Conservation (phyloP, 2,797 vertebrate species). For the Phylloscopus collybita region DNA sequence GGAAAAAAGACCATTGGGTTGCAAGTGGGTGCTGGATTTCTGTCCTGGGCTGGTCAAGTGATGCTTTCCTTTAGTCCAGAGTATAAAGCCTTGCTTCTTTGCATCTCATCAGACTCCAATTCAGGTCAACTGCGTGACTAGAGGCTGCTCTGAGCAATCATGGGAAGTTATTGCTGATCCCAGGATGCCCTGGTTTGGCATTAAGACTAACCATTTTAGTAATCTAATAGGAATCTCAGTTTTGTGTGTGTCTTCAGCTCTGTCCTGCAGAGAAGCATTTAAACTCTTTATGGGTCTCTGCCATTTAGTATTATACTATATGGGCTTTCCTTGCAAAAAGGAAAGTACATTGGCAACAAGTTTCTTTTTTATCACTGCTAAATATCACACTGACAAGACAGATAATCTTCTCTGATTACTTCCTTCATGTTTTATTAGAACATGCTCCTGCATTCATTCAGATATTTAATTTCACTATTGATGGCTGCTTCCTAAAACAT, state of each 20-base stretch:
- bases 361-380: conserved; percentile 11
- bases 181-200: background rate
- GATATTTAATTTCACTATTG: conserved; percentile 59
- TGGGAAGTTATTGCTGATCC: background rate
- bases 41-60: background rate
- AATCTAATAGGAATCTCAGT: conserved; percentile 24
- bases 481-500: conserved; percentile 39
- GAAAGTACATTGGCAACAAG: background rate
- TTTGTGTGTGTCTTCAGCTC: background rate
- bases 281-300: conserved; percentile 36
- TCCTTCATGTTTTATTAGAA: conserved; percentile 40
- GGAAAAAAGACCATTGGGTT: background rate
- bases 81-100: background rate
- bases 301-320: conserved; percentile 10
- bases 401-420: conserved; percentile 50
- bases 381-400: background rate
- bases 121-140: background rate
- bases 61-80: background rate
- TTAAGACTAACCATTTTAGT: conserved; percentile 13
- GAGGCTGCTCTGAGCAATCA: background rate
- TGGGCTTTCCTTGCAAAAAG: conserved; percentile 4
- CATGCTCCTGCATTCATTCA: conserved; percentile 42
- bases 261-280: conserved; percentile 7
- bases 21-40: background rate
- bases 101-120: background rate